Base-by-base conservation (phyloP, 30 jellyfish, hydroid and myxozoan genomes). In the Rhopilema esculentum region DNA sequence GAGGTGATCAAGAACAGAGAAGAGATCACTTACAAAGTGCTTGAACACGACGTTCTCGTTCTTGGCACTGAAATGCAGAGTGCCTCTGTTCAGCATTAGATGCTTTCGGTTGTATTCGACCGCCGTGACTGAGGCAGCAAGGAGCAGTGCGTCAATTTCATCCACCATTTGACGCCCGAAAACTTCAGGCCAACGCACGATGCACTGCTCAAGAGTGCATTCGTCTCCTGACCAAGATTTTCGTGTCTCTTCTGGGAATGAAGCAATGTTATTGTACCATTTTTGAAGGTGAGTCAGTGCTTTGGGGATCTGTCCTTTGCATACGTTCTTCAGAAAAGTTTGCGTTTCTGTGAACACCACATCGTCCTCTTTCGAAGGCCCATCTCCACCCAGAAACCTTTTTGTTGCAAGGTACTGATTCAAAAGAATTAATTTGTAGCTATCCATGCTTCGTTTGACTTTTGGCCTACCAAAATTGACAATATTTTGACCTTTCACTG, bases 131-230 rank as follows among this genome's bases (percentile, higher is more conserved):
- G 85, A 68, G 8, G 91, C 85, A 25, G 91, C 85, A n/a, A 82
- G 78, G 23, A 82, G 84, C 76, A 82, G 83, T 2, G 91, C 71
- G 62, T 82, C 91, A 49, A 82, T 70, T 30, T 82, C 91, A 27
- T 82, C 91, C 52, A 82, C 73, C 91, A 82, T 82, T 32, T 82
- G 91, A 24, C 91, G 83, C 29, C 16, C 84, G 29, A 82, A 82
- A 29, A 69, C 85, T 24, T 82, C 91, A 68, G 91, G 91, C 91
- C 91, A 82, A 71, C 91, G 82, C 30, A 82, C 85, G 68, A 82
- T 49, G 53, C 91, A 63, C 26, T 82, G 91, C 76, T 69, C 85
- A 25, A 82, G 69, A 0, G 75, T 27, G 31, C 30, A 20, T 18
- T 82, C 91, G 25, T 68, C 85, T n/a, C 91, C 91, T 20, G 84